phyloP scores from a whole-genome alignment of 2,888 invertebrate species.

The Nysson spinosus region DNA sequence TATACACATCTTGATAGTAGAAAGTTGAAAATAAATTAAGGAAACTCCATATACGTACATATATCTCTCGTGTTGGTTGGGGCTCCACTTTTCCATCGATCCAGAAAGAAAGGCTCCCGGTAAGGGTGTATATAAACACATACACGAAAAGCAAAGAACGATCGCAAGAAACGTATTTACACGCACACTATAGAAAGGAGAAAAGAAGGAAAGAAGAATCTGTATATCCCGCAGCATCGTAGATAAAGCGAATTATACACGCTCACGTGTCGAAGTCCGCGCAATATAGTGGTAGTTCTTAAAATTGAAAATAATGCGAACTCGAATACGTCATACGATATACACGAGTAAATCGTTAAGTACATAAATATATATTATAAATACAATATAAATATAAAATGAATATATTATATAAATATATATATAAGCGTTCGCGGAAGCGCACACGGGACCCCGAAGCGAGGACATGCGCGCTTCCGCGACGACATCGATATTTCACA shows the following conservation, averaged over 20 bases:
- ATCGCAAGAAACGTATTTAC: too few species aligned
- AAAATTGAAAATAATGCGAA: conserved; percentile 5
- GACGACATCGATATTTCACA: conserved; percentile 39
- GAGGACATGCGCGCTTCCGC: conserved; percentile 20
- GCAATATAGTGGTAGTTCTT: conserved; percentile 28
- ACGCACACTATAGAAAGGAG: conserved; percentile 30
- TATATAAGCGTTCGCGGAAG: conserved; percentile 35
- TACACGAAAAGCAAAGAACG: too few species aligned
- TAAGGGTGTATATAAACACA: too few species aligned
- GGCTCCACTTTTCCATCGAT: too few species aligned
- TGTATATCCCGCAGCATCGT: conserved; percentile 53
- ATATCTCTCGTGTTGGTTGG: too few species aligned
- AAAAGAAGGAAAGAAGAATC: conserved; percentile 24
- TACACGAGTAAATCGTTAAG: conserved; percentile 47
- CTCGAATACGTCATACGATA: conserved; percentile 19
- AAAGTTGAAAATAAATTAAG: conserved; percentile 16
- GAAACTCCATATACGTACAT: too few species aligned
- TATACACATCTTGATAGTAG: conserved; percentile 29
- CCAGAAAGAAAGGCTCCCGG: too few species aligned
- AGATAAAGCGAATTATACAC: conserved; percentile 35
- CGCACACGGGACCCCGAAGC: conserved; percentile 4
- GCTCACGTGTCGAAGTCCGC: conserved; percentile 24
- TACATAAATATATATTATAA: conserved; percentile 45
- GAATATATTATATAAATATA: conserved; percentile 40
- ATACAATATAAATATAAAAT: conserved; percentile 29